These are phyloP conservation scores for Araneus ventricosus DNA, from an alignment of 1,140 invertebrate genomes.

Conservation along the genomic window DNA sequence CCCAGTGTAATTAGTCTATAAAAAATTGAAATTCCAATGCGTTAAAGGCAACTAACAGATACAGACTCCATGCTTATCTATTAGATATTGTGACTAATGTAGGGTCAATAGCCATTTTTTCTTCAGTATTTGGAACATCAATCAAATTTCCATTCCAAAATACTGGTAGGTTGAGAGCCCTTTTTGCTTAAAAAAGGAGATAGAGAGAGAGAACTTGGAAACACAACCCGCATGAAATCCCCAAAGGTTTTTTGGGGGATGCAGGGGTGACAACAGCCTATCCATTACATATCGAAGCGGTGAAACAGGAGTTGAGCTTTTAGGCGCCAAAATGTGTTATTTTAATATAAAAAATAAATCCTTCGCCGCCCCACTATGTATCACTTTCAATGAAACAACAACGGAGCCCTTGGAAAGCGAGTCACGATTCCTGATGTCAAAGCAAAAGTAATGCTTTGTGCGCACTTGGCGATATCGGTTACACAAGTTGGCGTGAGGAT, in stretches of 20 bases:
- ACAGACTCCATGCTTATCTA: no score
- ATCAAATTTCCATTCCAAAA: background rate
- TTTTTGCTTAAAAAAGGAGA: background rate
- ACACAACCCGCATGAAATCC: slow-evolving; percentile 25
- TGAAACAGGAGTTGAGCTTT: slow-evolving; percentile 63
- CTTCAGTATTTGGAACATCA: background rate
- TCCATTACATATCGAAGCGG: slow-evolving; percentile 60
- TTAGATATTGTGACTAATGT: no score
- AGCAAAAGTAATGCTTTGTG: slow-evolving; percentile 60
- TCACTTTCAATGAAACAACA: slow-evolving; percentile 66
- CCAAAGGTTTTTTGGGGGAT: background rate
- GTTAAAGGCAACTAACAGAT: no score
- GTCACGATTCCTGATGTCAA: slow-evolving; percentile 66
- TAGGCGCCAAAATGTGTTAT: slow-evolving; percentile 68
- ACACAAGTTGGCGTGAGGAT: slow-evolving; percentile 47
- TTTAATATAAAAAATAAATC: slow-evolving; percentile 62
- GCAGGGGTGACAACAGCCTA: slow-evolving; percentile 4
- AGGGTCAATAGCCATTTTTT: background rate
- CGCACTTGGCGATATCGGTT: slow-evolving; percentile 69
- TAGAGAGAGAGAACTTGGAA: background rate
- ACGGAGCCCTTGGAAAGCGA: slow-evolving; percentile 8
- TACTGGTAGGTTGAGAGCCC: no score
- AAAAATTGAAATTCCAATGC: no score
- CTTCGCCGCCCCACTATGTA: slow-evolving; percentile 26
- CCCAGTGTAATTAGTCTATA: no score